phyloP scores from a whole-genome alignment of 2,888 invertebrate genomes.

The Calameuta filiformis region DNA sequence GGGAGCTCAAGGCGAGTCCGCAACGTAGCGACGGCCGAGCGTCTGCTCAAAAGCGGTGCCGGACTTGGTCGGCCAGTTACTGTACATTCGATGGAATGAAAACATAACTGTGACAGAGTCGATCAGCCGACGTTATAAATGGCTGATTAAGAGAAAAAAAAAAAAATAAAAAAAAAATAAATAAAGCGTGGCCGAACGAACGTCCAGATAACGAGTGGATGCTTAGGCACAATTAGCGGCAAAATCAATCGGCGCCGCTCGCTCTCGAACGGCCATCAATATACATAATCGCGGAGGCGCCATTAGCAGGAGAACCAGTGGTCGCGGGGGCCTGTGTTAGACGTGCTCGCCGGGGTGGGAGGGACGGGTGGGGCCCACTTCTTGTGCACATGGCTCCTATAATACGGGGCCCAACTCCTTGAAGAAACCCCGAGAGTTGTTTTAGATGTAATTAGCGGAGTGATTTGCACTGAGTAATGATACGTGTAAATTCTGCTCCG shows the following conservation, averaged over 20 bases:
- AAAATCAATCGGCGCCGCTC: conserved; percentile 47
- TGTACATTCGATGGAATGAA: neutral
- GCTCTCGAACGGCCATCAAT: conserved; percentile 42
- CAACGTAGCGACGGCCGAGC: neutral
- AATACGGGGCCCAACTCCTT: neutral
- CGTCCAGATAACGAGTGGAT: conserved; percentile 41
- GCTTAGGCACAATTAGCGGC: conserved; percentile 53
- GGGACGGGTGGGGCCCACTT: neutral
- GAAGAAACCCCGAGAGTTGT: conserved; percentile 15
- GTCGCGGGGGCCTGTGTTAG: conserved; percentile 10
- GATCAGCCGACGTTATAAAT: neutral
- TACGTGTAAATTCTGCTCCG: conserved; percentile 17
- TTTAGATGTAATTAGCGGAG: conserved; percentile 52
- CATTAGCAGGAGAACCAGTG: conserved; percentile 41
- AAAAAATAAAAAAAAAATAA: neutral
- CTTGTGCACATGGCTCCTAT: neutral
- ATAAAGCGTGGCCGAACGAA: conserved; percentile 29
- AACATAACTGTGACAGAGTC: neutral
- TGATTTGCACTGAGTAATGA: conserved; percentile 46
- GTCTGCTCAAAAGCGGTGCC: neutral
- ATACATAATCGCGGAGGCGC: conserved; percentile 50
- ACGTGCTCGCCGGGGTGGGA: neutral
- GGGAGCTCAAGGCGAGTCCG: neutral
- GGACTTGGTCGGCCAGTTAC: neutral
- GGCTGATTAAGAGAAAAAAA: neutral